A percentile compares a stretch with the other conserved stretches of the same genome.
Conservation (phyloP, 2,113 vertebrate species). For the Leucoraja erinaceus region DNA sequence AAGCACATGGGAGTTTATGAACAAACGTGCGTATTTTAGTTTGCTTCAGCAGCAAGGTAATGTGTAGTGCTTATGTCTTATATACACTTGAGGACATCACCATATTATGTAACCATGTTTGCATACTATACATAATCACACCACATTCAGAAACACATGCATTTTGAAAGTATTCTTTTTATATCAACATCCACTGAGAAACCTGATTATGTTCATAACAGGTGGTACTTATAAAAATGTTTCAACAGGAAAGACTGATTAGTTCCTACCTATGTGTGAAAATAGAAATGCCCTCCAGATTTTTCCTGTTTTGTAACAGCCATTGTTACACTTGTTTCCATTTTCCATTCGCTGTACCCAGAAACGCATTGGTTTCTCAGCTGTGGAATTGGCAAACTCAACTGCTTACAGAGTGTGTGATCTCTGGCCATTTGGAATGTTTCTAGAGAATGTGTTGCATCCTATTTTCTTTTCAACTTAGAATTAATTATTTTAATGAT, state of each 20-base stretch:
- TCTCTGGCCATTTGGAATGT: not conserved
- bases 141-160: no score
- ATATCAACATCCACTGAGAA: not conserved
- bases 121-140: no score
- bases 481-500: not conserved
- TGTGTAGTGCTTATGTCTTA: no score
- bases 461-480: not conserved
- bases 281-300: not conserved
- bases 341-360: not conserved
- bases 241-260: conserved; percentile 29
- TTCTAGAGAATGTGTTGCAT: not conserved
- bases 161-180: not conserved
- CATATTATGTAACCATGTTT: no score
- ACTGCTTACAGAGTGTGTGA: not conserved
- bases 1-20: no score
- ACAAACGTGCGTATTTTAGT: no score
- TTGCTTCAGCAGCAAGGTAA: no score
- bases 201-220: conserved; percentile 6
- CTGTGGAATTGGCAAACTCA: not conserved
- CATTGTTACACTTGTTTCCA: not conserved
- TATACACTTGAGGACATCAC: no score
- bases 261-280: not conserved
- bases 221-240: not conserved
- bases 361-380: not conserved
- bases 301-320: not conserved